Evolutionary conservation across 2,797 vertebrate genomes (phyloP).

Genomic region (Salarias fasciatus): DNA sequence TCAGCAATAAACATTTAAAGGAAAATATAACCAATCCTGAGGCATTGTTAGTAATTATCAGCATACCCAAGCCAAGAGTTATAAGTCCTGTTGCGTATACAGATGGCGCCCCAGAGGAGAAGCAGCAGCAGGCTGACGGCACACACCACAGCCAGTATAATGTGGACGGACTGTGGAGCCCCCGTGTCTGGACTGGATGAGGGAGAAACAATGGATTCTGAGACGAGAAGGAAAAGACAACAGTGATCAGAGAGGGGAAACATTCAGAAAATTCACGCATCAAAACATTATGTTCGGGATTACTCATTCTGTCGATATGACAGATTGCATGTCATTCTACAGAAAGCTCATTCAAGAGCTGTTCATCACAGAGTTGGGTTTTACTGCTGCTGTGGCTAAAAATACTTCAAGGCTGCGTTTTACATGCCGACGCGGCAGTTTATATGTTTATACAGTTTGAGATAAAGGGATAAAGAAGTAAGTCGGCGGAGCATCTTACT

Average conservation of each 20-base stretch:
- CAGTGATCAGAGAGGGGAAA: not conserved
- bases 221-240: conserved; percentile 7
- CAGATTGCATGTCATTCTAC: too few species aligned
- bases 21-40: conserved; percentile 26
- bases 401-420: not conserved
- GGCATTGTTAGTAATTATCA: not conserved
- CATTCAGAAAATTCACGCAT: not conserved
- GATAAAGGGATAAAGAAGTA: conserved; percentile 17
- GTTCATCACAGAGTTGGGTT: too few species aligned
- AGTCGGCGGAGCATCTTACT: conserved; percentile 80
- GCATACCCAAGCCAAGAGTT: conserved; percentile 87
- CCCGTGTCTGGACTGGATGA: conserved; percentile 83
- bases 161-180: conserved; percentile 73
- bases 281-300: too few species aligned
- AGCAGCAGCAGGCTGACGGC: conserved; percentile 82
- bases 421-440: not conserved
- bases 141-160: conserved; percentile 85
- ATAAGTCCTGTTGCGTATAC: conserved; percentile 79
- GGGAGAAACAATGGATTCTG: conserved; percentile 78
- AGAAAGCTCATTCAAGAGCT: not conserved
- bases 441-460: conserved; percentile 15
- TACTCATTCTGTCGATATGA: too few species aligned
- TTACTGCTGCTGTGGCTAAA: not conserved
- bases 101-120: conserved; percentile 82
- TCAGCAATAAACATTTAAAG: not conserved